Evolutionary conservation across 2,888 invertebrate genomes (phyloP), one percentile per base, ranked within the genome.

Genomic region (Oxytorus armatus): DNA sequence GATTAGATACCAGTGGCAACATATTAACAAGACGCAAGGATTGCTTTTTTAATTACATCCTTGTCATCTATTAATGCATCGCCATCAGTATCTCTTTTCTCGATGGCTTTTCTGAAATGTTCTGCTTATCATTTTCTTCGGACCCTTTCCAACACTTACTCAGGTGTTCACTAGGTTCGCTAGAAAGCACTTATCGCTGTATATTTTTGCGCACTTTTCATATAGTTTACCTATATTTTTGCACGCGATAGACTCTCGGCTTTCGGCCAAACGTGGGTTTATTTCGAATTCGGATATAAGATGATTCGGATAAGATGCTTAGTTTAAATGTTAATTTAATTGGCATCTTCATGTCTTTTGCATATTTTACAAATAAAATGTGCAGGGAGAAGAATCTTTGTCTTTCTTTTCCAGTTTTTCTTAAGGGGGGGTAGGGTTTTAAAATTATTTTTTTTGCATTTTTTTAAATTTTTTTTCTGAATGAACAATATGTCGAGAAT

Each of bases 11-110:
- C 33, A 23, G 14, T 16, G 33, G 33, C 55, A 29, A 16, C 14
- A 29, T 33, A 14, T 55, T 55, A 55, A 55, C 16, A n/a, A 33
- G 16, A 33, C 8, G 33, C 55, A 55, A 55, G 33, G 14, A 16
- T 33, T 55, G 25, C 2, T 55, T 3, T 8, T 14, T 55, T 29
- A 29, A 10, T 55, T 55, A 55, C 55, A 55, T 29, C 16, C 33
- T 55, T 55, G 55, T 55, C 16, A 55, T 55, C 33, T 8, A 55
- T 23, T 55, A 33, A 29, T 29, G 18, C 29, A 55, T 11, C 33
- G 55, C 55, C 16, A 55, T 55, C 55, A 29, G 21, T 33, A 16
- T 55, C 0, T 16, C 16, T 18, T 42, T 11, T 11, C n/a, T 55
- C 33, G 33, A 55, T 16, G 55, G 2, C 3, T 0, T 23, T 0